Conservation (phyloP, 2,888 invertebrate genomes). For the Notodonta ziczac region DNA sequence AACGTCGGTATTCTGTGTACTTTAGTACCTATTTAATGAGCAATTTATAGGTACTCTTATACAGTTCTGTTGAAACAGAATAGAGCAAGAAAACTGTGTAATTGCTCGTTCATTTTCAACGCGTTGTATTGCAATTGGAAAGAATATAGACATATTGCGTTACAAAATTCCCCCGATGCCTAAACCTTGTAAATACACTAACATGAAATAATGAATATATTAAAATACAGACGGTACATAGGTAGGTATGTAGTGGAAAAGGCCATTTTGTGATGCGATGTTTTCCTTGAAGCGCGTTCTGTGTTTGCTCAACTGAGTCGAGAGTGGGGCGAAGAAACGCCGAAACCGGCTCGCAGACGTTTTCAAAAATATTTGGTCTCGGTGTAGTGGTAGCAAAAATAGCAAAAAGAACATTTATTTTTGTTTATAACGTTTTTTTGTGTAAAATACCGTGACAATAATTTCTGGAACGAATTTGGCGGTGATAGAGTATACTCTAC, state of each 20-base stretch:
- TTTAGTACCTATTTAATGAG: neutral
- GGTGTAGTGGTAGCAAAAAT: conserved; percentile 35
- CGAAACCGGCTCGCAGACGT: conserved; percentile 72
- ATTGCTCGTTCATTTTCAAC: no score
- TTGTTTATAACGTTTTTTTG: neutral
- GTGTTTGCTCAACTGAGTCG: conserved; percentile 77
- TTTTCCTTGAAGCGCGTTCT: conserved; percentile 70
- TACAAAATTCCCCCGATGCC: neutral
- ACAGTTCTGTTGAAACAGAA: no score
- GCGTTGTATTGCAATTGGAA: no score
- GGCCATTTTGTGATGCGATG: conserved; percentile 58
- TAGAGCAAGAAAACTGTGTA: no score
- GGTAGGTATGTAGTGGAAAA: conserved; percentile 34
- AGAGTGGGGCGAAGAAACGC: conserved; percentile 59
- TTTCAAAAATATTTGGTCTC: conserved; percentile 78
- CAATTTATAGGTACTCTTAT: no score
- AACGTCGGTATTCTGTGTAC: no score
- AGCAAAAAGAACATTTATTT: neutral
- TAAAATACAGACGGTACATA: neutral
- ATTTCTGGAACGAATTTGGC: no score
- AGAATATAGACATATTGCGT: neutral
- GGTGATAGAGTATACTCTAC: no score
- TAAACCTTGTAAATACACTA: neutral
- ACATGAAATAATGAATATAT: conserved; percentile 6
- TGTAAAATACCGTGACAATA: no score